Evolutionary conservation across 1,140 invertebrate species (phyloP).

Genomic region (Drosophila ogumai): DNA sequence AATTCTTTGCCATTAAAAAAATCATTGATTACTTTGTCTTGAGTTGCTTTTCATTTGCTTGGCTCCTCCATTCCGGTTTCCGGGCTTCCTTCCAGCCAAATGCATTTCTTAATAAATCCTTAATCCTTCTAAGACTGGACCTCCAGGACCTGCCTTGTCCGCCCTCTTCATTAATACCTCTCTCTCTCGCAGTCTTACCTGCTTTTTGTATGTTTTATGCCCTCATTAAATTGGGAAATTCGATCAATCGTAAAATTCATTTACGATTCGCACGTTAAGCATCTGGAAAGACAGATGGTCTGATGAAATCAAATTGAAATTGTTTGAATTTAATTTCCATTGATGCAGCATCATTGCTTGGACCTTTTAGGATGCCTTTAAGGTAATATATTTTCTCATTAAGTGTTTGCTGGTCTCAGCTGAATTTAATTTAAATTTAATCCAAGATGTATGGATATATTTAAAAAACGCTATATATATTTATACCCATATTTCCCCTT

Average conservation of each 20-base stretch:
- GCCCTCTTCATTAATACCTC: slow-evolving; percentile 45
- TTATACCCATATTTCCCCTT: neutral
- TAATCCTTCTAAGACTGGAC: slow-evolving; percentile 39
- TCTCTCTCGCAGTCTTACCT: neutral
- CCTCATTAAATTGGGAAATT: slow-evolving; percentile 59
- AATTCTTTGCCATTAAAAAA: slow-evolving; percentile 29
- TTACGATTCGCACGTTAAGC: slow-evolving; percentile 45
- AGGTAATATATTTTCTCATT: neutral
- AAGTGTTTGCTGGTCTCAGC: neutral
- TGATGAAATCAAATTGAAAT: slow-evolving; percentile 49
- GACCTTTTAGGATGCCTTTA: slow-evolving; percentile 8
- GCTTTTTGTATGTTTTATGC: slow-evolving; percentile 30
- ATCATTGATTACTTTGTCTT: slow-evolving; percentile 64
- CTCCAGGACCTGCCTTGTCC: slow-evolving; percentile 5
- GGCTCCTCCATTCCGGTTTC: slow-evolving; percentile 12
- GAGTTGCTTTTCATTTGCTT: slow-evolving; percentile 59
- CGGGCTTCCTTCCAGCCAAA: slow-evolving; percentile 21
- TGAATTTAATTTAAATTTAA: neutral
- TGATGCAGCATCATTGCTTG: slow-evolving; percentile 3
- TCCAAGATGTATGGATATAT: neutral
- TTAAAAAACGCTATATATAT: neutral
- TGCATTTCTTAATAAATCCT: slow-evolving; percentile 68
- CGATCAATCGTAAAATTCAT: slow-evolving; percentile 70
- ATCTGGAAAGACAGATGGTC: slow-evolving; percentile 12
- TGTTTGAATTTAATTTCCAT: slow-evolving; percentile 43